phyloP scores from a whole-genome alignment of 2,797 vertebrate genomes.

The Kryptopterus vitreolus region DNA sequence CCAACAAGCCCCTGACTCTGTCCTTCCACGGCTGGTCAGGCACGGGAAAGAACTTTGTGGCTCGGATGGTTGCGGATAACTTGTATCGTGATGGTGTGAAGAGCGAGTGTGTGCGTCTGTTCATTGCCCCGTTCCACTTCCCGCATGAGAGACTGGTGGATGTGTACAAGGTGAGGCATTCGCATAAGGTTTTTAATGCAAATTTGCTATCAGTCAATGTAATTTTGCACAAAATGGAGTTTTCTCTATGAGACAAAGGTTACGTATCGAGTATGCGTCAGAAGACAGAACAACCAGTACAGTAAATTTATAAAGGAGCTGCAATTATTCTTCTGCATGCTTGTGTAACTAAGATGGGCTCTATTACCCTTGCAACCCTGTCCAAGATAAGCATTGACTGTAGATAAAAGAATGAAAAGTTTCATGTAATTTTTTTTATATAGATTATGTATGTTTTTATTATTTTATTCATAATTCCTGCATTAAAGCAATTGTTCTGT shows the following conservation, averaged over 20 bases:
- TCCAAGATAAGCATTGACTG: not conserved
- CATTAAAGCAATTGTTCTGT: not conserved
- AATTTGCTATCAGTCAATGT: not conserved
- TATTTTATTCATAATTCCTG: not conserved
- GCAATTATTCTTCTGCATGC: not conserved
- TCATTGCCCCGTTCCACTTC: conserved; percentile 90
- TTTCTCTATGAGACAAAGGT: not conserved
- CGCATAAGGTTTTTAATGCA: conserved; percentile 24
- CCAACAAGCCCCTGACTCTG: conserved; percentile 84
- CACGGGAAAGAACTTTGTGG: conserved; percentile 95
- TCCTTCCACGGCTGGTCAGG: conserved; percentile 97
- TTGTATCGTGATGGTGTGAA: conserved; percentile 87
- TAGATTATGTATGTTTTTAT: not conserved
- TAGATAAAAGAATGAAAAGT: not conserved
- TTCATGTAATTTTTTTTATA: not conserved
- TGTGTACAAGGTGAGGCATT: conserved; percentile 83
- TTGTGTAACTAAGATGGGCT: no score
- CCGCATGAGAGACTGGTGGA: conserved; percentile 84
- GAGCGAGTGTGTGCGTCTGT: conserved; percentile 87
- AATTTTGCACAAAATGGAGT: not conserved
- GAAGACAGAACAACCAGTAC: not conserved
- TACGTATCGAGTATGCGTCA: no score
- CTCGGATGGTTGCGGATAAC: conserved; percentile 84
- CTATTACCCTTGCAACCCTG: not conserved
- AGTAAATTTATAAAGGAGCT: not conserved